Evolutionary conservation across 2,888 invertebrate genomes (phyloP).

Genomic region (Herminia tarsipennalis): DNA sequence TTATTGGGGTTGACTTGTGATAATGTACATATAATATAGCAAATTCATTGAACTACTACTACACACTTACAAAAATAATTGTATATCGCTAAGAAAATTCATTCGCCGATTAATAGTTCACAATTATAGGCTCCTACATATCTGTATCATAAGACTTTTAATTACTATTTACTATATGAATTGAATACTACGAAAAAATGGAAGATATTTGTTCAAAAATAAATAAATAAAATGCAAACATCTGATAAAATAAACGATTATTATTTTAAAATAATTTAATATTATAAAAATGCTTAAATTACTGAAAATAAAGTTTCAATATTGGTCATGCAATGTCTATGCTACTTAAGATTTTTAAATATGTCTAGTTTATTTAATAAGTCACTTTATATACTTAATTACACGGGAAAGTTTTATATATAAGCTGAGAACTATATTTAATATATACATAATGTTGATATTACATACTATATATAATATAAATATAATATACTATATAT

Average conservation of each 20-base stretch:
- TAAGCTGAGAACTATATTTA: no score
- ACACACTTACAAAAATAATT: slow-evolving; percentile 38
- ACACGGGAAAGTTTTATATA: neutral
- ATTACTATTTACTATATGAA: slow-evolving; percentile 15
- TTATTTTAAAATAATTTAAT: neutral
- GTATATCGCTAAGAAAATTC: slow-evolving; percentile 21
- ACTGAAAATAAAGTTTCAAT: slow-evolving; percentile 22
- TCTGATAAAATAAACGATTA: slow-evolving; percentile 14
- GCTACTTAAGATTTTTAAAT: slow-evolving; percentile 5
- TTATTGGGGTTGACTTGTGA: neutral
- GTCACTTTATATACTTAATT: neutral
- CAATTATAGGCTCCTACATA: slow-evolving; percentile 18
- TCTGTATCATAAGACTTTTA: slow-evolving; percentile 40
- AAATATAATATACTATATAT: no score
- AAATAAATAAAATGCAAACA: slow-evolving; percentile 29
- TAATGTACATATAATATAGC: slow-evolving; percentile 1
- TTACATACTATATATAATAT: no score
- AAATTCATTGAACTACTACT: slow-evolving; percentile 24
- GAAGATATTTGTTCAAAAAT: slow-evolving; percentile 19
- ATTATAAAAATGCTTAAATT: slow-evolving; percentile 8
- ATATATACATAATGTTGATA: no score
- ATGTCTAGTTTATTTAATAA: neutral
- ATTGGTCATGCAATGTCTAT: slow-evolving; percentile 22
- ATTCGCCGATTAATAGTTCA: slow-evolving; percentile 27
- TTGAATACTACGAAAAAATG: slow-evolving; percentile 16